Conservation (phyloP, 2,113 vertebrate species). For the Gobio gobio region DNA sequence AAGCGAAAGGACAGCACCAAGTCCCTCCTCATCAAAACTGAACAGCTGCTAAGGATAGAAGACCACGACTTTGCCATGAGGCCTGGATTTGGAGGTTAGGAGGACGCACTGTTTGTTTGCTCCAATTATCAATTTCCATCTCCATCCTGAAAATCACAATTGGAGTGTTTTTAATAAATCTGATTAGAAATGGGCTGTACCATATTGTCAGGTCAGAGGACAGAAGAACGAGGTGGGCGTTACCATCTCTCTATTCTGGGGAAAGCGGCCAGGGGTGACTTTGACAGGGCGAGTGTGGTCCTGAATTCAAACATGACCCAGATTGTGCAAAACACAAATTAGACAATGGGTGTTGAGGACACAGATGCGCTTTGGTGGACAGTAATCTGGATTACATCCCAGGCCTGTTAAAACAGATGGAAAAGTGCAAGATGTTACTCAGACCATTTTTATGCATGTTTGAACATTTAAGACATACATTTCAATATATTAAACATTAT, state of each 20-base stretch:
- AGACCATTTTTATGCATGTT: not conserved
- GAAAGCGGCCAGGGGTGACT: not conserved
- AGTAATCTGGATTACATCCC: slow-evolving; percentile 77
- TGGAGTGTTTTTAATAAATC: slow-evolving; percentile 21
- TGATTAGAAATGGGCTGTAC: not conserved
- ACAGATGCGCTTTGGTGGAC: slow-evolving; percentile 42
- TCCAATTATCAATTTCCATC: not conserved
- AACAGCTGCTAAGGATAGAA: slow-evolving; percentile 88
- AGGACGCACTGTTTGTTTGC: not conserved
- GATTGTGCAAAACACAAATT: slow-evolving; percentile 34
- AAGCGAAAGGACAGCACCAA: slow-evolving; percentile 88
- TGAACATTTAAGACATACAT: not conserved
- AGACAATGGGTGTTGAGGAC: slow-evolving; percentile 21
- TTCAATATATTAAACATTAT: too few relatives aligned
- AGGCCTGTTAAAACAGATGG: slow-evolving; percentile 68
- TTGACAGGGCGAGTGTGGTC: not conserved
- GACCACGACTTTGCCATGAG: slow-evolving; percentile 91
- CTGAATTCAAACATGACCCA: slow-evolving; percentile 44
- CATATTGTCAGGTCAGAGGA: not conserved
- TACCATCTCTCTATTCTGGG: slow-evolving; percentile 1
- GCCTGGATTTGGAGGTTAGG: slow-evolving; percentile 90
- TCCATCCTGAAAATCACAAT: not conserved
- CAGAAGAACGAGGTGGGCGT: not conserved
- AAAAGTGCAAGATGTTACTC: slow-evolving; percentile 51
- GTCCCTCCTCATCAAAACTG: slow-evolving; percentile 80